A percentile compares a stretch with the other conserved stretches of the same genome.
Conservation (phyloP, 92 coral and sea anemone genomes). For the Siderastrea radians region DNA sequence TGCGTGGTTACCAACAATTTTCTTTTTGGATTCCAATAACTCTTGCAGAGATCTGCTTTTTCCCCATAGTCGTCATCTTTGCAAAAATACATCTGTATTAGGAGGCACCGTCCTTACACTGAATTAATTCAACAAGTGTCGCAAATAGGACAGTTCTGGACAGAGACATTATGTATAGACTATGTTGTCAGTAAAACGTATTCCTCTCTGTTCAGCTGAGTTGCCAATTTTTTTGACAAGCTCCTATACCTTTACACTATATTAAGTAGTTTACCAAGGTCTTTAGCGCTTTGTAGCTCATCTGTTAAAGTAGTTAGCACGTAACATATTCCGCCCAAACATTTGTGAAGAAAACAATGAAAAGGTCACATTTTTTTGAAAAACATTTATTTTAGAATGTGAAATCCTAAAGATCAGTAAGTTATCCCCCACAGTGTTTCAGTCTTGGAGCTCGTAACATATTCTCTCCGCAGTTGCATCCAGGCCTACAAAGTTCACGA, state of each 20-base stretch:
- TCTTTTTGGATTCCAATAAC: too few species aligned
- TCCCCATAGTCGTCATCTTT: too few species aligned
- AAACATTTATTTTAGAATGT: background rate
- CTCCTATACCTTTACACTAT: background rate
- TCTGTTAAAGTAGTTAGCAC: background rate
- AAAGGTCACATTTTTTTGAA: background rate
- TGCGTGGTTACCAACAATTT: too few species aligned
- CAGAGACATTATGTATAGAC: too few species aligned
- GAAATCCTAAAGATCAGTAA: background rate
- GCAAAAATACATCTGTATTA: too few species aligned
- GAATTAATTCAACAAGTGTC: conserved; percentile 13
- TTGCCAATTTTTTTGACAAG: background rate
- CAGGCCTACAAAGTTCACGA: too few species aligned
- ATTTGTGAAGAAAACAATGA: background rate
- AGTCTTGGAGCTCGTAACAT: too few species aligned
- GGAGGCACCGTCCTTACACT: too few species aligned
- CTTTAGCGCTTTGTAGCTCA: background rate
- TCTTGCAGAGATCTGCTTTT: too few species aligned
- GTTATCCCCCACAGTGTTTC: too few species aligned
- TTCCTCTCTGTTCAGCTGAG: background rate
- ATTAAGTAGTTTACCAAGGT: background rate
- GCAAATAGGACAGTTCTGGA: background rate
- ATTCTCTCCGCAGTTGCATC: too few species aligned
- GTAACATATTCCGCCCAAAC: background rate
- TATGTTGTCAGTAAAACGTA: background rate